phyloP scores from a whole-genome alignment of 2,888 invertebrate species.

The Drepana falcataria region DNA sequence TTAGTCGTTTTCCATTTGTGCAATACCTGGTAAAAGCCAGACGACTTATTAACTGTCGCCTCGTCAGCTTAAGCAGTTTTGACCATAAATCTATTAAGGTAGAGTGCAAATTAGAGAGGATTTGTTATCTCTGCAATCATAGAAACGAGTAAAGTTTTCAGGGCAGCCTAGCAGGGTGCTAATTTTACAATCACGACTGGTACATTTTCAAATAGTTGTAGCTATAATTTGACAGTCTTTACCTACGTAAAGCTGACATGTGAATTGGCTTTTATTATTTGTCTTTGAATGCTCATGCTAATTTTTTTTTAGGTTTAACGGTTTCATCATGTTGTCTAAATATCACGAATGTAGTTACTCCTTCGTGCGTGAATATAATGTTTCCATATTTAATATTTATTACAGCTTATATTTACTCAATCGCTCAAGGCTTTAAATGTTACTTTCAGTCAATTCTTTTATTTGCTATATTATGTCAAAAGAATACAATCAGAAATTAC shows the following conservation, averaged over 20 bases:
- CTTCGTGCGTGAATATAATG: slow-evolving; percentile 32
- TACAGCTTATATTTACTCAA: slow-evolving; percentile 27
- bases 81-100: slow-evolving; percentile 35
- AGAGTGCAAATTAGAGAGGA: slow-evolving; percentile 37
- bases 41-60: slow-evolving; percentile 57
- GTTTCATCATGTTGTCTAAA: slow-evolving; percentile 69
- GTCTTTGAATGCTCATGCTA: slow-evolving; percentile 63
- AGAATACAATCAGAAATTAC: slow-evolving; percentile 29
- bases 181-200: slow-evolving; percentile 67
- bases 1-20: slow-evolving; percentile 72
- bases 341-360: slow-evolving; percentile 48
- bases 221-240: slow-evolving; percentile 68
- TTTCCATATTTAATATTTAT: slow-evolving; percentile 30
- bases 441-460: slow-evolving; percentile 14
- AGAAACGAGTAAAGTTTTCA: slow-evolving; percentile 55
- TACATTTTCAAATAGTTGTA: slow-evolving; percentile 70
- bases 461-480: slow-evolving; percentile 21
- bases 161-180: slow-evolving; percentile 49
- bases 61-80: slow-evolving; percentile 30
- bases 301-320: slow-evolving; percentile 71
- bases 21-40: slow-evolving; percentile 68
- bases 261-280: slow-evolving; percentile 70
- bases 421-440: slow-evolving; percentile 26
- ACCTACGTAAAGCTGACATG: slow-evolving; percentile 52
- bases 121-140: slow-evolving; percentile 34